Evolutionary conservation across 2,888 invertebrate species (phyloP).

Genomic region (Thera obeliscata): DNA sequence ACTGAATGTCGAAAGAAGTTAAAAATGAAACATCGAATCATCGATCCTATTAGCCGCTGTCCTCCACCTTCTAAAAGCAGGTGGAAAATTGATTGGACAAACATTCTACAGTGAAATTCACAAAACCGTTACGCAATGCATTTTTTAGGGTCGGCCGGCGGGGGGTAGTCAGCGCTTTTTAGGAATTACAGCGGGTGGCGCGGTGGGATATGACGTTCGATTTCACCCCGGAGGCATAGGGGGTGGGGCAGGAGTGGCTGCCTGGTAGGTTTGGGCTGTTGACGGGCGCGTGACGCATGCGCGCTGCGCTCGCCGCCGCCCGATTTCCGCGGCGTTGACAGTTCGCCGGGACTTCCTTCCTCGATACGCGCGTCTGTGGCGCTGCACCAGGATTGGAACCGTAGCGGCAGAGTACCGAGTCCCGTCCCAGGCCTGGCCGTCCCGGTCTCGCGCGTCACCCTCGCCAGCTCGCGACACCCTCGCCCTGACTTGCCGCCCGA

Average conservation of each 20-base stretch:
- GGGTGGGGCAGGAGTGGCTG: conserved; percentile 61
- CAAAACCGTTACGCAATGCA: conserved; percentile 84
- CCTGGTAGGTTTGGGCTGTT: conserved; percentile 75
- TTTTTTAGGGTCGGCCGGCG: conserved; percentile 80
- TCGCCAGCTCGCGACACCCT: conserved; percentile 43
- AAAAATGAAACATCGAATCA: conserved; percentile 29
- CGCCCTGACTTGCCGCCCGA: conserved; percentile 49
- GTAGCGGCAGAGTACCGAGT: conserved; percentile 37
- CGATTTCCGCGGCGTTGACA: conserved; percentile 87
- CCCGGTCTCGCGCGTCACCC: conserved; percentile 44
- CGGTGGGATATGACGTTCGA: conserved; percentile 83
- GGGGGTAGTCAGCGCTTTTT: conserved; percentile 81
- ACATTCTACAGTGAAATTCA: conserved; percentile 70
- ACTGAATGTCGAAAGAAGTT: conserved; percentile 22
- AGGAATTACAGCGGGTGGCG: conserved; percentile 78
- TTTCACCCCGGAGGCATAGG: conserved; percentile 69
- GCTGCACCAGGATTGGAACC: conserved; percentile 57
- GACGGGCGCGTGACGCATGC: conserved; percentile 84
- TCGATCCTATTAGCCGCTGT: conserved; percentile 34
- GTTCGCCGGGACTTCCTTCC: conserved; percentile 85
- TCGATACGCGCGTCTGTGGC: conserved; percentile 79
- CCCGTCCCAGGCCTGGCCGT: conserved; percentile 46
- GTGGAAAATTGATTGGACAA: conserved; percentile 81
- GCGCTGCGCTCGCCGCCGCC: conserved; percentile 76
- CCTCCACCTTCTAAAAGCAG: conserved; percentile 51